These are phyloP conservation scores for Thumatha senex DNA, from an alignment of 2,888 invertebrate species.

Conservation along the genomic window DNA sequence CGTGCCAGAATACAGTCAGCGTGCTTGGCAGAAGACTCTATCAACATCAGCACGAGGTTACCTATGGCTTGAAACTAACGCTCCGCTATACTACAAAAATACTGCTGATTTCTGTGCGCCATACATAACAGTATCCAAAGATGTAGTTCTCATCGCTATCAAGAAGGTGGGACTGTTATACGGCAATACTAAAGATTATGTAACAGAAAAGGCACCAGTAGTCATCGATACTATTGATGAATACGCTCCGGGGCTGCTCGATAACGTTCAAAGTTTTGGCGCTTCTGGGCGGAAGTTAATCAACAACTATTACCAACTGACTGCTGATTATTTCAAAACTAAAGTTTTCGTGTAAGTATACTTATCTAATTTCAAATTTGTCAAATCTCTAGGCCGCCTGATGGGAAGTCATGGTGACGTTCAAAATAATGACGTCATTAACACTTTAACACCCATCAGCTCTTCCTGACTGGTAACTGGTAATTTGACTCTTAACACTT, in stretches of 20 bases:
- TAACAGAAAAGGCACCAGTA: slow-evolving; percentile 75
- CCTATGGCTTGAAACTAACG: slow-evolving; percentile 86
- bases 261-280: slow-evolving; percentile 82
- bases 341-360: slow-evolving; percentile 91
- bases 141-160: slow-evolving; percentile 79
- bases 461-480: too few species aligned
- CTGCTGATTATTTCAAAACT: slow-evolving; percentile 86
- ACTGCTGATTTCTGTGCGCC: slow-evolving; percentile 83
- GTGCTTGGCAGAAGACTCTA: slow-evolving; percentile 84
- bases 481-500: too few species aligned
- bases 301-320: slow-evolving; percentile 76
- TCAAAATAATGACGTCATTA: too few species aligned
- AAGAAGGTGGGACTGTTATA: slow-evolving; percentile 80
- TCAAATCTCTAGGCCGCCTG: too few species aligned
- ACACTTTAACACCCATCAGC: too few species aligned
- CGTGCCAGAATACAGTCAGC: slow-evolving; percentile 85
- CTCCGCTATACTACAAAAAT: slow-evolving; percentile 86
- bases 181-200: slow-evolving; percentile 74
- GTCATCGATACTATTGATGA: slow-evolving; percentile 83
- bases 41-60: slow-evolving; percentile 85
- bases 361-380: not conserved
- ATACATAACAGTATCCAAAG: slow-evolving; percentile 84
- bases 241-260: slow-evolving; percentile 88
- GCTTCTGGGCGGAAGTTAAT: slow-evolving; percentile 73
- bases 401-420: too few species aligned